Evolutionary conservation across 2,797 vertebrate genomes (phyloP).

Genomic region (Acanthiza pusilla): DNA sequence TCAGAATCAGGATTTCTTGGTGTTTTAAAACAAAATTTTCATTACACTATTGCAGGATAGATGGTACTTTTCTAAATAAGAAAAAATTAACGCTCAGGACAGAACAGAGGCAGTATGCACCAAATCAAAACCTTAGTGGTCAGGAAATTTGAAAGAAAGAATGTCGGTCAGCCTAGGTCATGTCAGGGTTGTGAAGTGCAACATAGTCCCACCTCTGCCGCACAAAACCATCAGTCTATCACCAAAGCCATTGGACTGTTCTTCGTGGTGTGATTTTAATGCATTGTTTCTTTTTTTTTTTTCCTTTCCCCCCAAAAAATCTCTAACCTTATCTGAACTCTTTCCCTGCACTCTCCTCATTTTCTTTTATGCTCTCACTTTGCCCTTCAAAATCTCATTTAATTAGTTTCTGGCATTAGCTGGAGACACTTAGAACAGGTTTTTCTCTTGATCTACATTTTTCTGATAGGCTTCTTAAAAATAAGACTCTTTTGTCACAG

Average conservation of each 20-base stretch:
- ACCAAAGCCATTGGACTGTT: not conserved
- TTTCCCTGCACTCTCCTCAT: not conserved
- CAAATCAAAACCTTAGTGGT: slow-evolving; percentile 7
- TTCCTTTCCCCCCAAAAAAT: not conserved
- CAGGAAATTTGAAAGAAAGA: slow-evolving; percentile 3
- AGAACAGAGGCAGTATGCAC: not conserved
- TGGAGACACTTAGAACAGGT: not conserved
- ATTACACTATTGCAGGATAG: not conserved
- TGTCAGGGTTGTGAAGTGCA: not conserved
- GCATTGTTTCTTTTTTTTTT: not conserved
- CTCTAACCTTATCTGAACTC: not conserved
- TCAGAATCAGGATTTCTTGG: not conserved
- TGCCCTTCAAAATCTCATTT: not conserved
- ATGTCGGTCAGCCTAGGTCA: not conserved
- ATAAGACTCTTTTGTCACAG: not conserved
- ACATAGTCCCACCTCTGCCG: not conserved
- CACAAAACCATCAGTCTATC: not conserved
- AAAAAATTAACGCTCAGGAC: not conserved
- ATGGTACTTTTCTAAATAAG: not conserved
- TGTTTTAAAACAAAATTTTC: slow-evolving; percentile 22
- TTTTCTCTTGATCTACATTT: not conserved
- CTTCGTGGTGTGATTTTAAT: not conserved
- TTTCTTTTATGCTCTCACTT: not conserved
- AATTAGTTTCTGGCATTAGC: not conserved
- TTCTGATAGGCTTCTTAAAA: not conserved